phyloP scores from a whole-genome alignment of 37 sponge, comb jelly and placozoan species.

The Aplysina aerophoba region DNA sequence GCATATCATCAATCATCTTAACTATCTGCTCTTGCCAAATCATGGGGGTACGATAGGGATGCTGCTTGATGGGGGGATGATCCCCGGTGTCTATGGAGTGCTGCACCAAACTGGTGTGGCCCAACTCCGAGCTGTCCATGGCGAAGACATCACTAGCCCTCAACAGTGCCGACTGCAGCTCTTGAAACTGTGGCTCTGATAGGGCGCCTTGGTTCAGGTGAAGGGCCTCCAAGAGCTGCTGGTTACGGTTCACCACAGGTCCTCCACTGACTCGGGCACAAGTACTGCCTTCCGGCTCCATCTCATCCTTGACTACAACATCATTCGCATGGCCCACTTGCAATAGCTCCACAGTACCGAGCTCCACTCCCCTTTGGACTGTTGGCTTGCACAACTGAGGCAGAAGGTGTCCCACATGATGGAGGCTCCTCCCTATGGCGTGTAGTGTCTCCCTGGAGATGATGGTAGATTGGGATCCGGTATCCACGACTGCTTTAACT shows the following conservation, averaged over 20 bases:
- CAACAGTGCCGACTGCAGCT: background rate
- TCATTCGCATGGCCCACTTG: background rate
- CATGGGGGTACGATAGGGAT: conserved; percentile 46
- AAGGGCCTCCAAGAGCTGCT: background rate
- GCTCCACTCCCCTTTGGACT: background rate
- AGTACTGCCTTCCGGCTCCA: too few species aligned
- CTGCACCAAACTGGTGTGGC: conserved; percentile 25
- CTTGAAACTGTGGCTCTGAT: background rate
- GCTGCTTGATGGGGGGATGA: conserved; percentile 51
- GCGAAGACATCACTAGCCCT: conserved; percentile 47
- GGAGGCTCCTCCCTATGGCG: too few species aligned
- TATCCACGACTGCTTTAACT: conserved; percentile 31
- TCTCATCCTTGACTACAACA: too few species aligned
- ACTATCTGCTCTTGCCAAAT: conserved; percentile 12
- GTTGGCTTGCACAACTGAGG: background rate
- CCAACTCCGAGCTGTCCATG: conserved; percentile 34
- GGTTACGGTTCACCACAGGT: background rate
- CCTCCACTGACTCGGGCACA: background rate
- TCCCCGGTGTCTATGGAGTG: conserved; percentile 61
- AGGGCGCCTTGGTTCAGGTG: background rate
- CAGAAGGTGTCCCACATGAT: background rate
- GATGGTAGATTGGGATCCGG: conserved; percentile 52
- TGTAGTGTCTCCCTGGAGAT: too few species aligned
- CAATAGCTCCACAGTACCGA: too few species aligned
- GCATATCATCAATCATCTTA: conserved; percentile 52